Evolutionary conservation across 1,140 invertebrate species (phyloP).

Genomic region (Lasioglossum baleicum): DNA sequence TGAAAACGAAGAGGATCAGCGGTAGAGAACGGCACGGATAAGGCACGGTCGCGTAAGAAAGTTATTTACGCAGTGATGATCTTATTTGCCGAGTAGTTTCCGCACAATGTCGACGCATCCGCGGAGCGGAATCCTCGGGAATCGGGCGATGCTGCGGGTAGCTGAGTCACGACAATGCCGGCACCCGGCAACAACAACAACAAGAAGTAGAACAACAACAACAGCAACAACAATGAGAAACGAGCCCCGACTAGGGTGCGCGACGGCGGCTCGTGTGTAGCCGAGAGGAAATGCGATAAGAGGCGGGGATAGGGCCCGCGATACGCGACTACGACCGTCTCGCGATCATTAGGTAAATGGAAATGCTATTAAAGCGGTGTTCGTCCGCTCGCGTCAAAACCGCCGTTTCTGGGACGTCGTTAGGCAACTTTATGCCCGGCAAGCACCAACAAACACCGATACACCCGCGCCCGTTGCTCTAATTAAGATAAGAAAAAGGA

Average conservation of each 20-base stretch:
- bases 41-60: conserved; percentile 68
- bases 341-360: conserved; percentile 77
- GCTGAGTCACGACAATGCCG: conserved; percentile 50
- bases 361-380: conserved; percentile 69
- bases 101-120: conserved; percentile 59
- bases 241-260: conserved; percentile 23
- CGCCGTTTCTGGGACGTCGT: conserved; percentile 60
- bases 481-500: conserved; percentile 59
- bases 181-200: conserved; percentile 63
- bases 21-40: conserved; percentile 39
- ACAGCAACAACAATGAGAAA: conserved; percentile 55
- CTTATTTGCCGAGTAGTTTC: conserved; percentile 75
- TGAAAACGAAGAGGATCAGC: conserved; percentile 1
- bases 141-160: conserved; percentile 33
- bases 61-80: conserved; percentile 77
- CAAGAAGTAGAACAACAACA: conserved; percentile 66
- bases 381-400: conserved; percentile 69
- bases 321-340: conserved; percentile 59
- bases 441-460: conserved; percentile 5
- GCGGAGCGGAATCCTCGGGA: conserved; percentile 46
- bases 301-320: conserved; percentile 56
- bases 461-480: conserved; percentile 7
- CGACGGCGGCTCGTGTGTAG: conserved; percentile 67
- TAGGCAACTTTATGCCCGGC: conserved; percentile 25
- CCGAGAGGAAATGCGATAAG: conserved; percentile 79